Conservation (phyloP, 2,113 vertebrate species). For the Anoura caudifer region DNA sequence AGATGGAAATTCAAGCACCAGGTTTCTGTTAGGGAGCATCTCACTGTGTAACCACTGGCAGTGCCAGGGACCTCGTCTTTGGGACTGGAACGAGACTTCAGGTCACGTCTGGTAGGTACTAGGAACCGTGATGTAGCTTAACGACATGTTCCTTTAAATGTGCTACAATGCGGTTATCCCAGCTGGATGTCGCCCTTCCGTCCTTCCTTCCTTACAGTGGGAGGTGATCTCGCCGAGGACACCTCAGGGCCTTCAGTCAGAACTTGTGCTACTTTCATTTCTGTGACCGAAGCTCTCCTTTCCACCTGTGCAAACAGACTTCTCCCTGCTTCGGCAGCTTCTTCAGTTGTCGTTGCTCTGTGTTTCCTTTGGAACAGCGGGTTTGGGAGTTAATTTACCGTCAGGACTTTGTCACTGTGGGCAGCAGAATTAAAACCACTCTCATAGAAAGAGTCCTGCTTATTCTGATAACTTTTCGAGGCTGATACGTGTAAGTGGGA, state of each 20-base stretch:
- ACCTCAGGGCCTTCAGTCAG: neutral
- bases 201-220: neutral
- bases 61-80: conserved; percentile 20
- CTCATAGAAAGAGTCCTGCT: neutral
- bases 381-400: conserved; percentile 4
- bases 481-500: neutral
- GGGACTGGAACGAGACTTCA: conserved; percentile 50
- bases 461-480: neutral
- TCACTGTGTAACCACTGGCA: neutral
- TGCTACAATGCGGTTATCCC: neutral
- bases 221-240: neutral
- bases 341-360: neutral
- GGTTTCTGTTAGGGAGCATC: conserved; percentile 37
- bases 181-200: neutral
- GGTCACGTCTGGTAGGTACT: conserved; percentile 52
- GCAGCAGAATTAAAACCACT: neutral
- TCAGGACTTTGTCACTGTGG: conserved; percentile 8
- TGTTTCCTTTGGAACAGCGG: conserved; percentile 16
- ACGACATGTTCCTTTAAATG: neutral
- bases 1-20: neutral
- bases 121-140: neutral
- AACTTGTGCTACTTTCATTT: neutral
- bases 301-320: neutral
- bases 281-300: neutral
- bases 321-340: neutral